These are phyloP conservation scores for Glyphotaelius pellucidus DNA, from an alignment of 2,888 invertebrate species.

Conservation along the genomic window DNA sequence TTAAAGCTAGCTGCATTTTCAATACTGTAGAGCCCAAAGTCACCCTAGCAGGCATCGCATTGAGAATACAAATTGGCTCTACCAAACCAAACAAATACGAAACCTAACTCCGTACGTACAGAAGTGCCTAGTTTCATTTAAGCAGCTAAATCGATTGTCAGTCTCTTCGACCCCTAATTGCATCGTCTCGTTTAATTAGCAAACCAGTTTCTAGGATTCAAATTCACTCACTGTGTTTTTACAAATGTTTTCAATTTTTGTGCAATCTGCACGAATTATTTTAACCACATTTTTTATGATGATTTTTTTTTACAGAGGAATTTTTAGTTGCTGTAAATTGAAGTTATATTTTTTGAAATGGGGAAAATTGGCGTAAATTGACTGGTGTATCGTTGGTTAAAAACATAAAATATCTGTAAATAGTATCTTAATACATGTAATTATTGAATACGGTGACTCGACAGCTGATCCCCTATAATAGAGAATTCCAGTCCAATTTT, in stretches of 20 bases:
- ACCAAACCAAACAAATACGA: not conserved
- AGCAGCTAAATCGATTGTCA: constrained; percentile 32
- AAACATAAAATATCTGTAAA: no score
- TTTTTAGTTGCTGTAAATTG: no score
- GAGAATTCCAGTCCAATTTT: no score
- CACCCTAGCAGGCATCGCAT: not conserved
- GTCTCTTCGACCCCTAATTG: not conserved
- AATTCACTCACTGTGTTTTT: not conserved
- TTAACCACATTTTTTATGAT: not conserved
- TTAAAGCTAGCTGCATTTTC: no score
- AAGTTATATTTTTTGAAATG: no score
- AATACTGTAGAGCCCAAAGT: not conserved
- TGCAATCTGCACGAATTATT: not conserved
- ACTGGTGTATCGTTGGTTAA: no score
- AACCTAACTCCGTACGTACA: not conserved
- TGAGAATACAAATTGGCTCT: constrained; percentile 38
- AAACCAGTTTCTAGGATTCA: not conserved
- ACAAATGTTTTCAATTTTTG: not conserved
- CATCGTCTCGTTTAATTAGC: not conserved
- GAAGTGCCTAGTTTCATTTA: not conserved
- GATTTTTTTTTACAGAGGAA: not conserved
- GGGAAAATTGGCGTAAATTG: no score
- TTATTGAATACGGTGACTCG: no score
- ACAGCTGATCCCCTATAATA: no score
- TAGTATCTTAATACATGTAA: no score